Evolutionary conservation across 2,888 invertebrate species (phyloP), one percentile per base, ranked within the genome.

Genomic region (Drosophila dives): DNA sequence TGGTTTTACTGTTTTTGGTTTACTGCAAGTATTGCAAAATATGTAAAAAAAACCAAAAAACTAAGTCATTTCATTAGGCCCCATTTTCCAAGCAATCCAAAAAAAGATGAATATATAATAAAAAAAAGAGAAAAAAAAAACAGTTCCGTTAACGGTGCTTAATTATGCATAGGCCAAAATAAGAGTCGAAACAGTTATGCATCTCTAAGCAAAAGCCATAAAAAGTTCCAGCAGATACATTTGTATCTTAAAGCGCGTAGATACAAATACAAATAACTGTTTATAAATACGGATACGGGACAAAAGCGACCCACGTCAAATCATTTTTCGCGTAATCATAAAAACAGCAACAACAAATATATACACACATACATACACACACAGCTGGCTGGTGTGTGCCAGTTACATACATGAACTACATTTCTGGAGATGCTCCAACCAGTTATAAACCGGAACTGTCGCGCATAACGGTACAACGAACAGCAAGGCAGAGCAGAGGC

Each of bases 121-220:
- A 48, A 26, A 23, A 48, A 29, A 75, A 33, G 36, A 26, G 17
- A 48, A 34, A 77, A 33, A 33, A 34, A 72, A 80, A 48, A 59
- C 75, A 85, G 85, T 87, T 87, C 89, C 86, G 86, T 89, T 87
- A 87, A 87, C 86, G 84, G 89, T 81, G 82, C 78, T 86, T 87
- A 87, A 87, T 84, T 87, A 89, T 80, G 84, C 83, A 86, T 76
- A 80, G 65, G 68, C 64, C 67, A 75, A 72, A 54, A 8, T 45
- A 77, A 64, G 61, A 55, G 65, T 65, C 55, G 38, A 66, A 65
- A 54, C 15, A 42, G 77, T 80, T 83, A 83, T 86, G 81, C 78
- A 45, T 63, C 55, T 55, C 45, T 63, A 48, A 58, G 60, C 54
- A 26, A 42, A 45, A 38, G 38, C 17, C 38, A 72, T 59, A 64